Base-by-base conservation (phyloP, 2,888 invertebrate species). In the Hololepta plana region DNA sequence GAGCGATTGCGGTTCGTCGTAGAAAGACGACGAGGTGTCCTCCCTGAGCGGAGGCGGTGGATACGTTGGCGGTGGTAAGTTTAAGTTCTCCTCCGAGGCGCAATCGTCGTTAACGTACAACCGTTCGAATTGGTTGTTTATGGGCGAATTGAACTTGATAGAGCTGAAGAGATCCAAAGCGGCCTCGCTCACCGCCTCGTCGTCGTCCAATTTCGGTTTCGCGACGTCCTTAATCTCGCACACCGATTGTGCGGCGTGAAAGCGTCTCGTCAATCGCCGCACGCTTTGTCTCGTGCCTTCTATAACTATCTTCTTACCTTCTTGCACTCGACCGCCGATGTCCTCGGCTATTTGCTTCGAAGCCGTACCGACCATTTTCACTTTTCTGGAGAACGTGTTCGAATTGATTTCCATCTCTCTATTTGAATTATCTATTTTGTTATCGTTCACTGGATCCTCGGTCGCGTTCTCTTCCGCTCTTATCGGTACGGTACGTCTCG, bases 81-180 rank as follows among this genome's bases (percentile, higher is more conserved):
- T 37, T 12, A 28, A 31, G 21, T 28, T 29, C 12, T 26, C 20
- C n/a, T 27, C 15, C 4, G 7, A 19, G 33, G 38, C 54, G 42
- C 20, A 21, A 16, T 22, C 24, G 15, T 28, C 28, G 14, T 39
- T 38, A 14, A 29, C 31, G 26, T 38, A 37, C 24, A 33, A 28
- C 8, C 24, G 26, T 3, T 35, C 57, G 55, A 2, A 50, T 42
- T 30, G 23, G n/a, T n/a, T n/a, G n/a, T 30, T 34, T 25, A 68
- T 47, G 2, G 72, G 72, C 9, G 72, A 72, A 36, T 67, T 63
- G 40, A 72, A 72, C 33, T 64, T 64, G 33, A 72, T 67, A 22
- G 63, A 63, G 39, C 65, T 67, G 55, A 76, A 75, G 7, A 72
- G 53, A 42, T 61, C 45, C 20, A 42, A 38, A 12, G 33, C 33